Evolutionary conservation across 2,888 invertebrate species (phyloP), one percentile per base, ranked within the genome.

Genomic region (Mimumesa dahlbomi): DNA sequence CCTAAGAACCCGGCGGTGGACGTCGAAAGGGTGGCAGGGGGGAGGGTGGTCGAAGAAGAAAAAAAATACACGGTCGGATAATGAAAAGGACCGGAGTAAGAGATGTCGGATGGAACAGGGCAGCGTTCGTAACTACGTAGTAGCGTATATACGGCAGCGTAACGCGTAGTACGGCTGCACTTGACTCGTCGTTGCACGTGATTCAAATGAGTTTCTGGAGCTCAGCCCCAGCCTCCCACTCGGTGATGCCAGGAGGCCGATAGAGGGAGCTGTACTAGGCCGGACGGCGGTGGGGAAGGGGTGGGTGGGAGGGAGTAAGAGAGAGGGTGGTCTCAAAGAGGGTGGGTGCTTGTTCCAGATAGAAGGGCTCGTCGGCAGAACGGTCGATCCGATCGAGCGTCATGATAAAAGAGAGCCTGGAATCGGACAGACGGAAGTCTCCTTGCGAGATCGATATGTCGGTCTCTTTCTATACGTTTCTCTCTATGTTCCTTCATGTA

Each of bases 161-260:
- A 64, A 62, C 59, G 56, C 73, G 75, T 75, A 75, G 65, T 77
- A 77, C 73, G 75, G 59, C 58, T 76, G 68, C 76, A 77, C 77
- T 77, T 77, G 76, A 76, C 74, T 77, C 76, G 69, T 71, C 73
- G 69, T 79, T 82, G 77, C 82, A 80, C 76, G 79, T 82, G 78
- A 84, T 83, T 83, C 78, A 77, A 83, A 82, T 80, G 80, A 84
- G 76, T 78, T 78, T 75, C 73, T 73, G 42, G 52, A 71, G 66
- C 46, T 63, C 58, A 68, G 29, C 49, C 34, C 66, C 50, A 58
- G 18, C 49, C 50, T 50, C 67, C 53, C 38, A 49, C 38, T 49
- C 53, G 31, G 43, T 31, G 57, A 57, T 56, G 62, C 56, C 50
- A 18, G 45, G 34, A 53, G 43, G 25, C 52, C 61, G 61, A 63